Percentiles rank a stretch among this genome's conserved stretches.
Conservation (phyloP, 2,113 vertebrate genomes). For the rabbit (Oryctolagus cuniculus) region DNA sequence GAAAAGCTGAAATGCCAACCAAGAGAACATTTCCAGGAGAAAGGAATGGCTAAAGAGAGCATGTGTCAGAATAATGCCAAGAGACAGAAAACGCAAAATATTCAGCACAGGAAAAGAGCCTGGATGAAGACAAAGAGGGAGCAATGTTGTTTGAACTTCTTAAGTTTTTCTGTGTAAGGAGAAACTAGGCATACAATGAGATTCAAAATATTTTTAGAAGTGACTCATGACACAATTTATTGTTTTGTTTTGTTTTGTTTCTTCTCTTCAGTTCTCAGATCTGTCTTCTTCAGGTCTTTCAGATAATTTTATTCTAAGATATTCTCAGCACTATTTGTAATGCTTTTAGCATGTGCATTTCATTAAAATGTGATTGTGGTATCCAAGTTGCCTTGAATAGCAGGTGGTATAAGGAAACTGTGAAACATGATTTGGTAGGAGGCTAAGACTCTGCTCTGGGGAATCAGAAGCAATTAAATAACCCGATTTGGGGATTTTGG, state of each 20-base stretch:
- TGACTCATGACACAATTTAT: neutral
- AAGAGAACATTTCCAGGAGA: slow-evolving; percentile 60
- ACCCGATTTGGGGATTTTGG: neutral
- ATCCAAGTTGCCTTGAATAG: neutral
- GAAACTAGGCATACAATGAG: neutral
- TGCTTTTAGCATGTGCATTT: neutral
- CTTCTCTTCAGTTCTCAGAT: neutral
- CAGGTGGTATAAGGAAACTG: neutral
- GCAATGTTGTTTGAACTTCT: neutral
- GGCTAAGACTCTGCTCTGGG: neutral
- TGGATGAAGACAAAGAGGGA: neutral
- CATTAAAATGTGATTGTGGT: neutral
- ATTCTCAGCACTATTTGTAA: neutral
- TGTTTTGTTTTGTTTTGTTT: too few species aligned
- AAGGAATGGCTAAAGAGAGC: slow-evolving; percentile 44
- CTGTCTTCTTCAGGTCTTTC: neutral
- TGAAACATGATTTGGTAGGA: neutral
- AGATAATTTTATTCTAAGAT: slow-evolving; percentile 15
- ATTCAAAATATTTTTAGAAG: neutral
- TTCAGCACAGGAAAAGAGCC: neutral
- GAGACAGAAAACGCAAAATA: neutral
- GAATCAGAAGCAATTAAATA: neutral
- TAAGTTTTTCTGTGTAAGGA: neutral
- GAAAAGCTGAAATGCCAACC: slow-evolving; percentile 66
- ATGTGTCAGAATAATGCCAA: slow-evolving; percentile 31